Percentiles rank a stretch among this genome's conserved stretches.
Conservation (phyloP, 2,113 vertebrate species). For the Tragelaphus buxtoni region DNA sequence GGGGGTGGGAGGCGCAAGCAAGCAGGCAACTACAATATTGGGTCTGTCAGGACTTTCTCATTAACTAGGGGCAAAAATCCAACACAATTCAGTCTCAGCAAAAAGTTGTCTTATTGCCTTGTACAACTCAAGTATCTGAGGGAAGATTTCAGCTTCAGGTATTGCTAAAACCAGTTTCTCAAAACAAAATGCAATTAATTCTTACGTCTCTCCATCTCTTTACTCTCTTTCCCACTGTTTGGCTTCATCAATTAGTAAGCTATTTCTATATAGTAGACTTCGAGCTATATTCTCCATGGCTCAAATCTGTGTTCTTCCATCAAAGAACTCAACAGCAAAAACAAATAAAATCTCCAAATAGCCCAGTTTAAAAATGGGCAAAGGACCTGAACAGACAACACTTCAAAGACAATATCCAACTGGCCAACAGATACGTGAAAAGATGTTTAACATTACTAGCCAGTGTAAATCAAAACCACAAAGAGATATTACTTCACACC, state of each 20-base stretch:
- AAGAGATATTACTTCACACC: background rate
- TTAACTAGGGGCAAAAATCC: background rate
- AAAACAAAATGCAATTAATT: background rate
- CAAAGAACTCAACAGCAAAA: background rate
- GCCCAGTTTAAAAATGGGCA: background rate
- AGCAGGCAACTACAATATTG: too few relatives aligned
- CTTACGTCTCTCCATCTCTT: background rate
- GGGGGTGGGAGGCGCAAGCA: too few relatives aligned
- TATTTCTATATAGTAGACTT: background rate
- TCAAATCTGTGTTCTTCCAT: background rate
- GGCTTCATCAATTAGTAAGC: background rate
- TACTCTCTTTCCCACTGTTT: background rate
- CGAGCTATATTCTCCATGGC: background rate
- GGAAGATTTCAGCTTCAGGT: background rate
- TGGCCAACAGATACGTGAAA: background rate
- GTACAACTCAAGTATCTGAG: background rate
- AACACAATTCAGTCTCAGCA: background rate
- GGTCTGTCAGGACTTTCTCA: background rate
- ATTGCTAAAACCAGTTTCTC: background rate
- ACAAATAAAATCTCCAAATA: background rate
- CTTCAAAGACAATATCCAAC: background rate
- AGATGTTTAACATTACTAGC: background rate
- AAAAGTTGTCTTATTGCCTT: too few relatives aligned
- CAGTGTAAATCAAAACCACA: background rate
- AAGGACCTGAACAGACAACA: background rate